A percentile compares a stretch with the other conserved stretches of the same genome.
phyloP scores from a whole-genome alignment of 2,113 vertebrate species.

The Nyctereutes procyonoides region DNA sequence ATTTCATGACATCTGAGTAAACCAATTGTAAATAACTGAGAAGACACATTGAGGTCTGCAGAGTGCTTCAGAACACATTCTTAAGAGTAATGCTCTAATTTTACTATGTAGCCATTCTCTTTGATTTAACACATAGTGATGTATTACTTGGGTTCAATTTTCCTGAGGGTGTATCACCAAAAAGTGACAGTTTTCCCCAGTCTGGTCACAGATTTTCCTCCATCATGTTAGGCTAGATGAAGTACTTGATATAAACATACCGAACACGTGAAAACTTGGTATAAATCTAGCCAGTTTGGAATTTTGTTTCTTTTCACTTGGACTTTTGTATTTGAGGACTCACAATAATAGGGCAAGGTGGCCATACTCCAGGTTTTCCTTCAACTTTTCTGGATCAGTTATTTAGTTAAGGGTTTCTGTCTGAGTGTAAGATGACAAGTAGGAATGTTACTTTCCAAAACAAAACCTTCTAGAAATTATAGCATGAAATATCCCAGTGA shows the following conservation, averaged over 20 bases:
- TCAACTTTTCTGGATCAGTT: neutral
- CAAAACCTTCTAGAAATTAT: neutral
- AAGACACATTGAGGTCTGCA: neutral
- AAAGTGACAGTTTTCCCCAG: neutral
- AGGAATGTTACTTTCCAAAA: neutral
- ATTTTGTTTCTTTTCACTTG: neutral
- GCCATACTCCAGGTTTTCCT: neutral
- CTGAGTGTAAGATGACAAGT: neutral
- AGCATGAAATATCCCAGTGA: neutral
- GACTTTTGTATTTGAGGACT: neutral
- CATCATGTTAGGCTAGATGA: neutral
- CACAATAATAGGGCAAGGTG: neutral
- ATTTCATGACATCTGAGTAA: neutral
- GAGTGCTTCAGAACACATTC: neutral
- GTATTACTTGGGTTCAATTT: neutral
- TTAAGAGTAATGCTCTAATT: neutral
- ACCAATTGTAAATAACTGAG: neutral
- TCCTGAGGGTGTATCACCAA: neutral
- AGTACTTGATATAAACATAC: neutral
- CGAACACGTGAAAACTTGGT: neutral
- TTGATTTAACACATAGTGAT: neutral
- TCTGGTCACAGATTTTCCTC: neutral
- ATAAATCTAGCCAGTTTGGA: neutral
- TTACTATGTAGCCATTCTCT: neutral
- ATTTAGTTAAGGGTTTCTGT: neutral